Base-by-base conservation (phyloP, 1,140 invertebrate species). In the Euglossa dilemma region DNA sequence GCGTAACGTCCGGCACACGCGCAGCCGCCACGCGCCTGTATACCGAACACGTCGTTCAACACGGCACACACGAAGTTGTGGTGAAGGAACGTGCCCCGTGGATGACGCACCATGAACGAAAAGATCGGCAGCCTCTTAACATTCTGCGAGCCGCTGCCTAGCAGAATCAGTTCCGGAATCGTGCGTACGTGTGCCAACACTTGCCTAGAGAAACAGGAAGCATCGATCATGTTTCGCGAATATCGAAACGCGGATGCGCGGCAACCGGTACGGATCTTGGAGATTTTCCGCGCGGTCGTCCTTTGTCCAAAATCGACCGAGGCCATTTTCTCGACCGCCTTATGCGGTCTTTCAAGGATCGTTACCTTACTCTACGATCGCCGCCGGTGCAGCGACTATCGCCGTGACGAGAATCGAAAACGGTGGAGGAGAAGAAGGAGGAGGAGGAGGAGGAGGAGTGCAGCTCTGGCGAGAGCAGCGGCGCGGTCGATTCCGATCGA, bases 1-100 rank as follows among this genome's bases (percentile, higher is more conserved):
- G 97, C 97, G 91, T 98, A 98, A 74, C 97, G 96, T 64, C 97
- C 97, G 59, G 97, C 97, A 94, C 97, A 98, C 2, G 97, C 97
- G 94, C 97, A 98, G 2, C 98, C 98, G 14, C 97, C 97, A 87
- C 98, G 95, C 0, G 97, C 97, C 93, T 99, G 98, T 61, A 99
- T 98, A 0, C 98, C 98, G 92, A 98, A 99, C 16, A 99, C 95
- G 91, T 99, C 98, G 90, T 99, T 99, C 7, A 99, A 95, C 1
- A 99, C 95, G 5, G 97, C 96, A 88, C 97, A 97, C 0, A 98
- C 96, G 93, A 98, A 99, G 93, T 98, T 98, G 91, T 98, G 97
- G 93, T 99, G 98, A 0, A 99, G 95, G 91, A 97, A 98, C 5
- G 96, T 96, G 9, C 97, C 97, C 11, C 96, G 93, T 0, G 97